Evolutionary conservation across 2,113 vertebrate genomes (phyloP), one percentile per base, ranked within the genome.

Genomic region (Hippopotamus amphibius): DNA sequence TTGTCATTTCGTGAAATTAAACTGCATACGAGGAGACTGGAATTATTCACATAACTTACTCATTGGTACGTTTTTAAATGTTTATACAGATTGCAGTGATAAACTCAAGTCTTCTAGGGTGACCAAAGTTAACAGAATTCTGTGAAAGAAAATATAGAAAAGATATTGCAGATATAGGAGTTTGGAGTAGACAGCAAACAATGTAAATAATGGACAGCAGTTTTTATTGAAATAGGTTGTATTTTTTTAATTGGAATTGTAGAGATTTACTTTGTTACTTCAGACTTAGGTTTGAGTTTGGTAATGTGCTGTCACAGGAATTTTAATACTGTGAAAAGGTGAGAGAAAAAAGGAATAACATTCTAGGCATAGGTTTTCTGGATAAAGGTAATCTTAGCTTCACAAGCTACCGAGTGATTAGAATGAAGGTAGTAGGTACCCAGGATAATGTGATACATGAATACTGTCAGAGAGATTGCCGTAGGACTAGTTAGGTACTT

Each of bases 201-300:
- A 55, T 50, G 5, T 59, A 46, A 53, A 90, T 57, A 46, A 59
- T 65, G 46, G n/a, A n/a, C 16, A 76, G 14, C 21, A 82, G 2
- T 61, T 84, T 96, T 59, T 80, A 28, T 55, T 53, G 26, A 88
- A 91, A 37, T 21, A 28, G 28, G 43, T 83, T 82, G 8, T 88
- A 71, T 50, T 91, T 55, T 86, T 94, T 86, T 55, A 61, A 83
- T 66, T 89, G 50, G 72, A 95, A 82, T 57, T 69, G 4, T 59
- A 59, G 28, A 90, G 8, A 57, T 88, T 37, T 81, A 68, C n/a
- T 96, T 55, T 74, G 11, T 83, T 82, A 85, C 7, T 43, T 87
- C 43, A 89, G 48, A 93, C 37, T 37, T 2, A 63, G 24, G 61
- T 95, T 88, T 97, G 66, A 82, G 61, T 95, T 77, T 95, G 30